These are phyloP conservation scores for Malurus elegans DNA, from an alignment of 2,113 vertebrate species.

Conservation along the genomic window DNA sequence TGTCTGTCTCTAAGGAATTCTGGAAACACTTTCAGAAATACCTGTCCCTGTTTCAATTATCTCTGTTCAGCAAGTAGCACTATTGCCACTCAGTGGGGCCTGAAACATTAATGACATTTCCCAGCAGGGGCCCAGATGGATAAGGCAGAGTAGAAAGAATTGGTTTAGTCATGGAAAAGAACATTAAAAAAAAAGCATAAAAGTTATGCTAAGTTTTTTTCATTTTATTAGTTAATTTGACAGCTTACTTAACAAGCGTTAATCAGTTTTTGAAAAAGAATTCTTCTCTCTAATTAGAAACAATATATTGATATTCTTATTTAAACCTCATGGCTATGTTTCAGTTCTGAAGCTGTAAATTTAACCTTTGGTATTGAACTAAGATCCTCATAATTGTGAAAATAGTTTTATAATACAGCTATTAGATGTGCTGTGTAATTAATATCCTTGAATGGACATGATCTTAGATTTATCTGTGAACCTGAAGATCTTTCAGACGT, in stretches of 20 bases:
- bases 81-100: constrained; percentile 54
- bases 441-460: not conserved
- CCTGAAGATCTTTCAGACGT: not conserved
- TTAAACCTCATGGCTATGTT: not conserved
- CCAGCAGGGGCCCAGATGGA: constrained; percentile 40
- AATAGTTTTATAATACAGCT: not conserved
- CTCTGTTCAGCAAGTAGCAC: constrained; percentile 42
- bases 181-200: constrained; percentile 30
- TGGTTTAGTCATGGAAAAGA: constrained; percentile 25
- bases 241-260: constrained; percentile 12
- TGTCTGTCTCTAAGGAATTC: constrained; percentile 11
- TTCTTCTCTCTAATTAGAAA: not conserved
- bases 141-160: constrained; percentile 38
- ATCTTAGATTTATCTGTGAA: not conserved
- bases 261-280: not conserved
- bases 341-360: not conserved
- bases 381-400: not conserved
- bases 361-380: not conserved
- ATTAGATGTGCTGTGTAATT: not conserved
- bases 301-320: not conserved
- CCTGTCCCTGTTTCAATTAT: constrained; percentile 61
- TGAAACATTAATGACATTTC: constrained; percentile 63
- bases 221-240: constrained; percentile 43
- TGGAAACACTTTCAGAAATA: constrained; percentile 56
- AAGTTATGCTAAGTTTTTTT: constrained; percentile 30